phyloP scores from a whole-genome alignment of 2,113 vertebrate genomes.

The Megaceryle torquata region DNA sequence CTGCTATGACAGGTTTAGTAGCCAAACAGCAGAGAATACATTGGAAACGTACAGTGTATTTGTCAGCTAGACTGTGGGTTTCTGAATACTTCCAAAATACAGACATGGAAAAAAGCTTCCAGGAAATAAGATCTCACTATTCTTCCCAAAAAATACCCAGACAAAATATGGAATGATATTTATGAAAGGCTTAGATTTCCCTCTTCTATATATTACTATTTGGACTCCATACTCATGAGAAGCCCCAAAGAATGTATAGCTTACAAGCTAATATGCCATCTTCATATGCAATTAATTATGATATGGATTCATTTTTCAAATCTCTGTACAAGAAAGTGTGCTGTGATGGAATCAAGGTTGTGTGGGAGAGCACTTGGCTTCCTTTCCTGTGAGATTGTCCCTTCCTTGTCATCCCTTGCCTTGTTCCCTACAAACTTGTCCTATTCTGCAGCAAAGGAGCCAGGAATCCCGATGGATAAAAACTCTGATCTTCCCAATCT shows the following conservation, averaged over 20 bases:
- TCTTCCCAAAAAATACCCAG: not conserved
- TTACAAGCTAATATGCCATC: not conserved
- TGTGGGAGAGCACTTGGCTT: not conserved
- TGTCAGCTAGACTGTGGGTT: slow-evolving; percentile 29
- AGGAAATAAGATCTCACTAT: not conserved
- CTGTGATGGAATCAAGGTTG: not conserved
- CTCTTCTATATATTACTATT: not conserved
- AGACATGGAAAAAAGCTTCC: slow-evolving; percentile 21
- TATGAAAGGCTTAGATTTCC: not conserved
- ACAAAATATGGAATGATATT: slow-evolving; percentile 3
- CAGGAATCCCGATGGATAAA: not conserved
- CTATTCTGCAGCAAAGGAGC: not conserved
- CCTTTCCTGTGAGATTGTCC: not conserved
- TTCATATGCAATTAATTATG: not conserved
- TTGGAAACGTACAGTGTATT: not conserved
- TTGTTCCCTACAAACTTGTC: not conserved
- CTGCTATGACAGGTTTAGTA: not conserved
- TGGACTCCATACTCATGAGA: not conserved
- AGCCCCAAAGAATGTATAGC: not conserved
- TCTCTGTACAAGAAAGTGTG: not conserved
- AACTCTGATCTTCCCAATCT: not conserved
- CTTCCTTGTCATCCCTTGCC: not conserved
- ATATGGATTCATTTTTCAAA: not conserved
- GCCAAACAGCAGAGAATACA: not conserved
- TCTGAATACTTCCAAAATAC: slow-evolving; percentile 1